A percentile compares a stretch with the other conserved stretches of the same genome.
Conservation (phyloP, 2,113 vertebrate genomes). For the Echinops telfairi region DNA sequence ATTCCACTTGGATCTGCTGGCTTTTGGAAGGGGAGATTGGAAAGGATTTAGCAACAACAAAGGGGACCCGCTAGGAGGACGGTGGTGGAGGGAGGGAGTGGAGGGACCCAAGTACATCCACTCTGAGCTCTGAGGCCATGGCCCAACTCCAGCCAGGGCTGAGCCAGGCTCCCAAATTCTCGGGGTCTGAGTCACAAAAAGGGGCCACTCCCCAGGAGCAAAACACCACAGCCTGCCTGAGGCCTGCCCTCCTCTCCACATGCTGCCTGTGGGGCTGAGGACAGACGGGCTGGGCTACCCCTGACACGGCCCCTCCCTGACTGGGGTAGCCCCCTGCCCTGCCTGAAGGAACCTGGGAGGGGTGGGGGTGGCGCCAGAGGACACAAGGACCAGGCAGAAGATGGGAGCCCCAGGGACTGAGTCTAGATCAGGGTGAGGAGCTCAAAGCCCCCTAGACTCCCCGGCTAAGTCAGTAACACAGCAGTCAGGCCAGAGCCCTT, state of each 20-base stretch:
- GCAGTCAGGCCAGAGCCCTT: neutral
- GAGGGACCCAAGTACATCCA: conserved; percentile 73
- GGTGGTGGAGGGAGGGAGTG: conserved; percentile 26
- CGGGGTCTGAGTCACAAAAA: conserved; percentile 69
- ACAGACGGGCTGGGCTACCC: neutral
- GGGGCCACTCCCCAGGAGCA: conserved; percentile 42
- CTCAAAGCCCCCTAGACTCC: neutral
- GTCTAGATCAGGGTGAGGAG: no score
- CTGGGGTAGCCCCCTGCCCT: neutral
- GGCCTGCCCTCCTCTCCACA: neutral
- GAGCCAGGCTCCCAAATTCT: conserved; percentile 67
- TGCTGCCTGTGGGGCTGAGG: neutral
- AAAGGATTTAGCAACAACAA: conserved; percentile 78
- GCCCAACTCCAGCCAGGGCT: conserved; percentile 10
- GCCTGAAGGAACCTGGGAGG: no score
- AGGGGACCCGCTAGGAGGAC: conserved; percentile 68
- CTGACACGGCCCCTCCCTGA: neutral
- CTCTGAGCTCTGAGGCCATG: conserved; percentile 5
- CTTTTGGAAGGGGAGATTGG: conserved; percentile 61
- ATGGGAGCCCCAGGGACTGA: neutral
- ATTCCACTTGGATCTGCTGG: conserved; percentile 70
- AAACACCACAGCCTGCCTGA: conserved; percentile 1
- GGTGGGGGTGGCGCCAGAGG: neutral
- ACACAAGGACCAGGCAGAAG: neutral
- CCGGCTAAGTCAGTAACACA: neutral